Evolutionary conservation across 92 coral and sea anemone genomes (phyloP).

Genomic region (Epizoanthus rinbou): DNA sequence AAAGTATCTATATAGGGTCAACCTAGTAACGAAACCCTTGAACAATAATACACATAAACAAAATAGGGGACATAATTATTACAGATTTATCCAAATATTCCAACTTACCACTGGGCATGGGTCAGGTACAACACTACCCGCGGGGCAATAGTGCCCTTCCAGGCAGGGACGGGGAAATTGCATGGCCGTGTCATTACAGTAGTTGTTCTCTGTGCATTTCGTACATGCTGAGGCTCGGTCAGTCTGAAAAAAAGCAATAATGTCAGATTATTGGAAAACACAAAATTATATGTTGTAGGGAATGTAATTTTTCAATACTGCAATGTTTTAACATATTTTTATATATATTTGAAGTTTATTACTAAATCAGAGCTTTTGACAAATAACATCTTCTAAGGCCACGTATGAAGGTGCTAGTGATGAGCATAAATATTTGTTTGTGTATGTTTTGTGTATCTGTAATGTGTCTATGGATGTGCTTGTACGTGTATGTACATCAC

Average conservation of each 20-base stretch:
- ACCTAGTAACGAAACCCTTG: too few species aligned
- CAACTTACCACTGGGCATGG: conserved; percentile 86
- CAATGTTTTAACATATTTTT: too few species aligned
- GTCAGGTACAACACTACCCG: conserved; percentile 78
- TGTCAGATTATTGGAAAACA: background rate
- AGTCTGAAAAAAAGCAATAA: conserved; percentile 58
- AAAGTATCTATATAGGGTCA: too few species aligned
- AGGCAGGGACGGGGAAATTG: conserved; percentile 65
- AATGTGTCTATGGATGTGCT: too few species aligned
- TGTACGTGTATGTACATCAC: too few species aligned
- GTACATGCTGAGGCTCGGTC: conserved; percentile 81
- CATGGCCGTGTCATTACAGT: conserved; percentile 86
- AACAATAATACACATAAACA: background rate
- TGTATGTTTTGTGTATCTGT: too few species aligned
- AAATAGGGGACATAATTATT: background rate
- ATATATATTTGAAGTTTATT: too few species aligned
- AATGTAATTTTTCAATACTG: background rate
- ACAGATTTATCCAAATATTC: background rate
- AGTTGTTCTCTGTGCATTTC: conserved; percentile 76
- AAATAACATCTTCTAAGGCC: too few species aligned
- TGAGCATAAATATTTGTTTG: too few species aligned
- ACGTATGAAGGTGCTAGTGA: too few species aligned
- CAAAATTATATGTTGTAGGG: background rate
- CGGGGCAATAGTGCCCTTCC: conserved; percentile 82
- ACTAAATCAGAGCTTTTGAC: too few species aligned